phyloP scores from a whole-genome alignment of 2,888 invertebrate species.

The Eilema sororculum region DNA sequence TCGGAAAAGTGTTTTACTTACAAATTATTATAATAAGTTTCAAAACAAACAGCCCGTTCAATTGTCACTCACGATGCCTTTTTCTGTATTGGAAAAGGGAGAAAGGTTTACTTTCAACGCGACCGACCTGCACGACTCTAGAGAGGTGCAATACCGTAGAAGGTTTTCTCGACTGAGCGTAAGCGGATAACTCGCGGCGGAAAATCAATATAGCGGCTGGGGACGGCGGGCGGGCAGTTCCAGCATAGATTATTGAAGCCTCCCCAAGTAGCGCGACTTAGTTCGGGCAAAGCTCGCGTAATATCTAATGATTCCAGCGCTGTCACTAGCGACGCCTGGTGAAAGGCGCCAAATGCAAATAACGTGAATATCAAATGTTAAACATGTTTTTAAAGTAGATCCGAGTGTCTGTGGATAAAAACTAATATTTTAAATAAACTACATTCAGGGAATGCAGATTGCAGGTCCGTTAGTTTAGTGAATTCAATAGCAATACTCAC shows the following conservation, averaged over 20 bases:
- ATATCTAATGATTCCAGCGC: background rate
- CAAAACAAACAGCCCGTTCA: slow-evolving; percentile 26
- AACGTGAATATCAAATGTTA: background rate
- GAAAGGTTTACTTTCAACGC: background rate
- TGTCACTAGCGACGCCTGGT: background rate
- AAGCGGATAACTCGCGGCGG: slow-evolving; percentile 26
- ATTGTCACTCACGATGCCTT: slow-evolving; percentile 30
- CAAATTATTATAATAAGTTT: slow-evolving; percentile 23
- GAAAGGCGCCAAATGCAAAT: background rate
- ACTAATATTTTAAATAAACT: background rate
- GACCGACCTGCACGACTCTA: background rate
- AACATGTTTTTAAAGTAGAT: background rate
- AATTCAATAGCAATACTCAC: background rate
- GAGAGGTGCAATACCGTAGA: slow-evolving; percentile 9
- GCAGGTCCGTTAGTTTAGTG: background rate
- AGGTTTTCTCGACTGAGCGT: slow-evolving; percentile 14
- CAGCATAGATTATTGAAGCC: slow-evolving; percentile 30
- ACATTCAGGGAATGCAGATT: no score
- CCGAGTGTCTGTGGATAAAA: background rate
- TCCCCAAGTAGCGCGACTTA: background rate
- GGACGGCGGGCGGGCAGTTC: slow-evolving; percentile 22
- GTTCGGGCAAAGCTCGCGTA: background rate
- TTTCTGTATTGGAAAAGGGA: background rate
- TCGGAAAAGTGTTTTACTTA: slow-evolving; percentile 25
- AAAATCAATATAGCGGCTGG: slow-evolving; percentile 49